Conservation (phyloP, 1,140 invertebrate species). For the Sycophila sp. region DNA sequence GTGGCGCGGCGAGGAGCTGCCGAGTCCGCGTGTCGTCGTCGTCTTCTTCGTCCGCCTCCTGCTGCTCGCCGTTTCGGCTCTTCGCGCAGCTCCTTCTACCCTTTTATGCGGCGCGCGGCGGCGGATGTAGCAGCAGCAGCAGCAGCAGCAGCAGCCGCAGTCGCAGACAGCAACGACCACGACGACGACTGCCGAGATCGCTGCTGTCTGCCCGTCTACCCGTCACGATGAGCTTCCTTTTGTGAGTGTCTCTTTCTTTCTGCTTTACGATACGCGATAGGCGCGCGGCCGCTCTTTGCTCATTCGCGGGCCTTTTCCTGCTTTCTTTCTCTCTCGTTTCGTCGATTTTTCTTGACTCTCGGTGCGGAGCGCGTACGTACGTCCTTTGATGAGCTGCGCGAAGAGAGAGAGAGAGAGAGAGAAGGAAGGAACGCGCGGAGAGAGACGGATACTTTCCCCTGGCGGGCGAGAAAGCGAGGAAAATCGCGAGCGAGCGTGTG, state of each 20-base stretch:
- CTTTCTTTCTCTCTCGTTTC: too few relatives aligned
- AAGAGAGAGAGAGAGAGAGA: too few relatives aligned
- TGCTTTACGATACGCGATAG: conserved; percentile 11
- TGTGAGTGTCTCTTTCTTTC: conserved; percentile 14
- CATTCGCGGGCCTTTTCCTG: too few relatives aligned
- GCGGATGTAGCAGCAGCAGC: background rate
- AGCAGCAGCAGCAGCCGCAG: background rate
- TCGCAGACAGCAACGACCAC: background rate
- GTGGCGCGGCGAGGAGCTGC: background rate
- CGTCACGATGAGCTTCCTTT: conserved; percentile 37
- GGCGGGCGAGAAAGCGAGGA: conserved; percentile 10
- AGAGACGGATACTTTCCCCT: too few relatives aligned
- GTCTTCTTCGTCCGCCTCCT: background rate
- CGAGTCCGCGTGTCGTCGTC: background rate
- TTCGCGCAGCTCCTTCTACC: conserved; percentile 2
- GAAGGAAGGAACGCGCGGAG: too few relatives aligned
- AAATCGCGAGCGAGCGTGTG: conserved; percentile 8
- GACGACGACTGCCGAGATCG: conserved; percentile 2
- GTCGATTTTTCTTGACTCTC: too few relatives aligned
- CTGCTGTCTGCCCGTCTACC: conserved; percentile 11
- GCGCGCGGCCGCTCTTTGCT: background rate
- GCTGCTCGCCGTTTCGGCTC: conserved; percentile 10
- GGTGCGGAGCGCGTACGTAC: too few relatives aligned
- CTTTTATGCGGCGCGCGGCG: conserved; percentile 27
- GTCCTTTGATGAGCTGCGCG: too few relatives aligned